Percentiles rank a stretch among this genome's conserved stretches.
Evolutionary conservation across 2,797 vertebrate genomes (phyloP).

Genomic region (Argentina silus): DNA sequence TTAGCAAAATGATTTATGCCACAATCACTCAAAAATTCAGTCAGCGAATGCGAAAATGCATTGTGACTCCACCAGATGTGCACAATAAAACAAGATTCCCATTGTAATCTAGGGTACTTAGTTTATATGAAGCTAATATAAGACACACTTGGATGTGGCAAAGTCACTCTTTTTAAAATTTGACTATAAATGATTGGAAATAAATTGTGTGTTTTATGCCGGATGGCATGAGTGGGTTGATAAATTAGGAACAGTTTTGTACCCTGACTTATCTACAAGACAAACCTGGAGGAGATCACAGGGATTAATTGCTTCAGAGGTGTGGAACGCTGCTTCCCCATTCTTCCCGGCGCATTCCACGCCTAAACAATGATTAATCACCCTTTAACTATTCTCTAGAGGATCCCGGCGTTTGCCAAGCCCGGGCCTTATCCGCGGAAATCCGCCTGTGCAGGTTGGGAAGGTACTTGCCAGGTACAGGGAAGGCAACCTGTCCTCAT

Average conservation of each 20-base stretch:
- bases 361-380: constrained; percentile 99
- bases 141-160: constrained; percentile 96
- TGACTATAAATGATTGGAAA: constrained; percentile 99
- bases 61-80: constrained; percentile 99
- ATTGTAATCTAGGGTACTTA: constrained; percentile 99
- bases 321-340: constrained; percentile 97
- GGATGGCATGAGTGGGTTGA: constrained; percentile 99
- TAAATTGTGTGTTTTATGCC: constrained; percentile 99
- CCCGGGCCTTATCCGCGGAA: constrained; percentile 96
- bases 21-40: constrained; percentile 99
- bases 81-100: constrained; percentile 99
- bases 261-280: constrained; percentile 99
- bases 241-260: constrained; percentile 99
- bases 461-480: constrained; percentile 84
- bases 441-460: constrained; percentile 86
- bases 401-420: constrained; percentile 97
- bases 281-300: constrained; percentile 99
- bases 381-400: constrained; percentile 99
- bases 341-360: constrained; percentile 95
- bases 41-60: constrained; percentile 99
- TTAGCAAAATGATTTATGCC: constrained; percentile 99
- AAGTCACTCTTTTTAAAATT: constrained; percentile 89
- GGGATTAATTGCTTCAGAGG: constrained; percentile 99
- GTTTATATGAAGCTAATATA: constrained; percentile 99
- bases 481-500: constrained; percentile 95